Evolutionary conservation across 2,797 vertebrate genomes (phyloP), one percentile per base, ranked within the genome.

Genomic region (Merluccius polli): DNA sequence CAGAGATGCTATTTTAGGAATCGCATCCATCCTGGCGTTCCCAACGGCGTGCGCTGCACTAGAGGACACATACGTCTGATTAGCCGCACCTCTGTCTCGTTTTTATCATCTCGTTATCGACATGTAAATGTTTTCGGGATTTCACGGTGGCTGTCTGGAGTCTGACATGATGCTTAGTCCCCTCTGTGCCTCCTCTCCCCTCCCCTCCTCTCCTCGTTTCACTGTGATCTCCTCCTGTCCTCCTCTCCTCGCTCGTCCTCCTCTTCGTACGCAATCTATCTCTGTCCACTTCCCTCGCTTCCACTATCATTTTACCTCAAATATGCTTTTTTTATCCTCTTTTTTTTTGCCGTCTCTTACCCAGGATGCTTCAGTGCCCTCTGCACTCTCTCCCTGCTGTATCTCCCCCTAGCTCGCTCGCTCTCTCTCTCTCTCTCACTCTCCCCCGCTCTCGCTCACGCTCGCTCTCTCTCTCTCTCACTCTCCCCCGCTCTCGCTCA

Each of bases 311-410:
- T 68, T 70, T 38, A 24, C 41, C 68, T 74, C 27, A 71, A 8
- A 36, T 12, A 24, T 52, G 9, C 32, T 15, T 73, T 21, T n/a
- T n/a, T n/a, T n/a, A n/a, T n/a, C n/a, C n/a, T 73, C 21, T 48
- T 75, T 36, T 77, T 72, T 77, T 52, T 6, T n/a, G n/a, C n/a
- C 36, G 27, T 74, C 29, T 68, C 29, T 31, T 31, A 29, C 65
- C 24, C 29, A 68, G 29, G 21, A 52, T 36, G 44, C 31, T 75
- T 8, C 32, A 72, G 76, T 38, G 24, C 67, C 36, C 30, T 36
- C 71, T 52, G 18, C n/a, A n/a, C 72, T 78, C 52, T 69, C 31
- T 35, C 36, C 27, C 3, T 77, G 52, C 48, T 76, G 52, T 15
- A 52, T 77, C 44, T 68, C 65, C 63, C 35, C 73, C 30, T 52